A percentile compares a stretch with the other conserved stretches of the same genome.
Conservation (phyloP, 2,113 vertebrate genomes). For the Centropus unirufus region DNA sequence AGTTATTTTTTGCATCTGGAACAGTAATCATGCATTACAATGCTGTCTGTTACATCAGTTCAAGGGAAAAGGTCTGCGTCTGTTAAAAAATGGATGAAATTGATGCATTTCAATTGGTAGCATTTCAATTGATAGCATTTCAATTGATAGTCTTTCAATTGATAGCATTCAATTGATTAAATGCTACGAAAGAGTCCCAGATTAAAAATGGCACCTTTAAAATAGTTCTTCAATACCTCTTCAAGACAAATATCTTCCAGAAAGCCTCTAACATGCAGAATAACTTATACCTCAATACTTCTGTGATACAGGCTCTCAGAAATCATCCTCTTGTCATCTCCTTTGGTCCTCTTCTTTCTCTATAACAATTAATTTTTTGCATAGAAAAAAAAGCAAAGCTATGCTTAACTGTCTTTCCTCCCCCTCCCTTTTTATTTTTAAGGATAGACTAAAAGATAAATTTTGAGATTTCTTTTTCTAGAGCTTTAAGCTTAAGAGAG, state of each 20-base stretch:
- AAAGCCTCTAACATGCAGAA: background rate
- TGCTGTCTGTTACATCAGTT: background rate
- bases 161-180: background rate
- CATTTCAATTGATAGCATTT: no score
- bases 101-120: no score
- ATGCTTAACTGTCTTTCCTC: background rate
- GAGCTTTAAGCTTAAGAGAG: background rate
- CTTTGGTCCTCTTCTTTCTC: background rate
- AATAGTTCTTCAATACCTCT: background rate
- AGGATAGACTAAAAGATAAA: background rate
- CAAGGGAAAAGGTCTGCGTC: background rate
- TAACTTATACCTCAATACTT: background rate
- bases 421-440: background rate
- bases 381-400: background rate
- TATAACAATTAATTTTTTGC: rapidly evolving
- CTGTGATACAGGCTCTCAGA: no score
- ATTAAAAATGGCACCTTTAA: background rate
- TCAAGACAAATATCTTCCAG: background rate
- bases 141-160: no score
- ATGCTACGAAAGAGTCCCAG: background rate
- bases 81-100: background rate
- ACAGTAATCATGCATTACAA: background rate
- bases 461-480: background rate
- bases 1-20: background rate
- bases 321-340: background rate